phyloP scores from a whole-genome alignment of 2,797 vertebrate genomes.

The Amniataba percoides region DNA sequence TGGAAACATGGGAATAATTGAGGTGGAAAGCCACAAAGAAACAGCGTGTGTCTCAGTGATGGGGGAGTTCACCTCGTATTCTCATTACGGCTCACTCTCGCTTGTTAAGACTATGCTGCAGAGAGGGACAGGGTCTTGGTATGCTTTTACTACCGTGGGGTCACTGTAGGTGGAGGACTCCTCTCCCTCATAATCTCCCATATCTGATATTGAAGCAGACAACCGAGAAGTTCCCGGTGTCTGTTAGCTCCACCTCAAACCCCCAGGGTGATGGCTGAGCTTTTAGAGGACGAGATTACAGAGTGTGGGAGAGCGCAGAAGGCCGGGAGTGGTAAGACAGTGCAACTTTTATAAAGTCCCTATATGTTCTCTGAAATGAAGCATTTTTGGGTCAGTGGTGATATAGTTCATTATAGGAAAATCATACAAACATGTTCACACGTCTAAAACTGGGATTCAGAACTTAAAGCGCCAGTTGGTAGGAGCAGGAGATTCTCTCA shows the following conservation, averaged over 20 bases:
- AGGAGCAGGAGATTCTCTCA: too few species aligned
- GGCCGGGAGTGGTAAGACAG: conserved; percentile 14
- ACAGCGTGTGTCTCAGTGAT: conserved; percentile 25
- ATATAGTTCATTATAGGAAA: neutral
- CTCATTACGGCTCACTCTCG: conserved; percentile 24
- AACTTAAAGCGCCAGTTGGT: too few species aligned
- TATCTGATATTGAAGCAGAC: conserved; percentile 54
- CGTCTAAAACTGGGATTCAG: too few species aligned
- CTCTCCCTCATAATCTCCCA: conserved; percentile 44
- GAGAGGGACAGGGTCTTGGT: conserved; percentile 14
- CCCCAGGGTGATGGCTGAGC: conserved; percentile 37
- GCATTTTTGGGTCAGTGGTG: neutral
- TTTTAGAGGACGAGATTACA: conserved; percentile 39
- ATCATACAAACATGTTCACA: neutral
- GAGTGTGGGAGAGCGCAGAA: conserved; percentile 10
- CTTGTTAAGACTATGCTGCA: conserved; percentile 40
- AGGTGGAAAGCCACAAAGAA: conserved; percentile 43
- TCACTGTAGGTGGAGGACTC: conserved; percentile 40
- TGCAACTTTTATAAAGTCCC: conserved; percentile 10
- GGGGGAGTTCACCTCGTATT: conserved; percentile 34
- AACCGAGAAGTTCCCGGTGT: conserved; percentile 46
- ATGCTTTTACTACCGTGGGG: conserved; percentile 39
- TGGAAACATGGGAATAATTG: conserved; percentile 46
- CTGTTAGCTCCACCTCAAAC: conserved; percentile 34
- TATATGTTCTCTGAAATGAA: conserved; percentile 4